Evolutionary conservation across 2,113 vertebrate genomes (phyloP).

Genomic region (Lucifuga dentata): DNA sequence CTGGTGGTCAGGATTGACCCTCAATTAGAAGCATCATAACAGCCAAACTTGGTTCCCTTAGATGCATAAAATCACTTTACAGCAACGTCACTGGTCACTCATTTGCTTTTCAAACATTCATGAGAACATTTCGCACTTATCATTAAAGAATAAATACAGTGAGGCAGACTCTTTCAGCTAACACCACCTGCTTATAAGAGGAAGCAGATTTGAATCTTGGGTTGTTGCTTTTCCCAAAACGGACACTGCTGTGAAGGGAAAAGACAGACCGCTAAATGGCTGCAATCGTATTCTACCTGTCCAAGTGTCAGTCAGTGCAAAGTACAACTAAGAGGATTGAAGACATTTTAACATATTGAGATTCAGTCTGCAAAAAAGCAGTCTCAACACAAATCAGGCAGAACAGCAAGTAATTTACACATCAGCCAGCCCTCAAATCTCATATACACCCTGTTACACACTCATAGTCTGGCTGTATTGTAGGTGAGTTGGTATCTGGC

Average conservation of each 20-base stretch:
- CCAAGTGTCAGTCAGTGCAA: constrained; percentile 59
- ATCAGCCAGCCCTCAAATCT: constrained; percentile 15
- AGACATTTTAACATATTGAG: background rate
- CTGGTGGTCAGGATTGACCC: constrained; percentile 44
- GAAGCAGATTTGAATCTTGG: constrained; percentile 30
- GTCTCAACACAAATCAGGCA: background rate
- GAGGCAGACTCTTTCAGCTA: constrained; percentile 22
- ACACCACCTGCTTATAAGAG: constrained; percentile 18
- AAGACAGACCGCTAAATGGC: constrained; percentile 11
- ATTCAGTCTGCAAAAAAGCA: constrained; percentile 15
- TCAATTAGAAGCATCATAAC: constrained; percentile 72
- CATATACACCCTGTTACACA: background rate
- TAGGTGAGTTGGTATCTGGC: constrained; percentile 8
- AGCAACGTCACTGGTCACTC: constrained; percentile 30
- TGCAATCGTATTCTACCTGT: constrained; percentile 18
- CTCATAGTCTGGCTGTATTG: constrained; percentile 1
- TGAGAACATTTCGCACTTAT: constrained; percentile 70
- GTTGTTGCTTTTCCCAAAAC: constrained; percentile 12
- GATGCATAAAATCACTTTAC: constrained; percentile 36
- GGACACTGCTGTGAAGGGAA: constrained; percentile 2
- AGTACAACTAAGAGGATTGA: constrained; percentile 16
- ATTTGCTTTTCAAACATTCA: constrained; percentile 57
- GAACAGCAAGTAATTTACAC: background rate
- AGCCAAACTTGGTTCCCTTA: constrained; percentile 53
- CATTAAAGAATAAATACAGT: constrained; percentile 66